phyloP scores from a whole-genome alignment of 2,113 vertebrate genomes.

The Saguinus imperator region DNA sequence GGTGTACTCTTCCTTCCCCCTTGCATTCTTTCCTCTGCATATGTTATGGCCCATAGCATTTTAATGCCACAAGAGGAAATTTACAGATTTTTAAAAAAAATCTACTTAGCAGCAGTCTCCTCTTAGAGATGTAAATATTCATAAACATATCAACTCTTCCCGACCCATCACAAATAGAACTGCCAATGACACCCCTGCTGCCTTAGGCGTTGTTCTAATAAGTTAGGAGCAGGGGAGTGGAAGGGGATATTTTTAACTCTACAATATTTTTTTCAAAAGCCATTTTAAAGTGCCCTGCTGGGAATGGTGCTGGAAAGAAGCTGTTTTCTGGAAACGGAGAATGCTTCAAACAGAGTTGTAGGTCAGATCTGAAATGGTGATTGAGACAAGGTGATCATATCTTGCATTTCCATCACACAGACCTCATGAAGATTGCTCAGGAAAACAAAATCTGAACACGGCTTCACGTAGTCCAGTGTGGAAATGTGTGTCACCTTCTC shows the following conservation, averaged over 20 bases:
- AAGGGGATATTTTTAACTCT: constrained; percentile 72
- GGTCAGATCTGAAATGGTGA: constrained; percentile 12
- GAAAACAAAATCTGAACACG: background rate
- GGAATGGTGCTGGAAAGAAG: background rate
- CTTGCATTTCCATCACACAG: background rate
- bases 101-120: constrained; percentile 12
- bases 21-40: background rate
- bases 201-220: constrained; percentile 75
- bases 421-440: background rate
- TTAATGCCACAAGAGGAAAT: background rate
- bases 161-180: background rate
- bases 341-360: constrained; percentile 13
- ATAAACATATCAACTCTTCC: constrained; percentile 66
- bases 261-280: constrained; percentile 60
- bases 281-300: constrained; percentile 74
- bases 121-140: constrained; percentile 65
- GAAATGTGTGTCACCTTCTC: background rate
- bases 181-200: constrained; percentile 32
- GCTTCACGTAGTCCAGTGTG: rapidly evolving
- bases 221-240: constrained; percentile 65
- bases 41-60: background rate
- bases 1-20: background rate
- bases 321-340: background rate
- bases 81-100: constrained; percentile 6
- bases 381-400: background rate